phyloP scores from a whole-genome alignment of 2,888 invertebrate genomes.

The Agrilus biguttatus region DNA sequence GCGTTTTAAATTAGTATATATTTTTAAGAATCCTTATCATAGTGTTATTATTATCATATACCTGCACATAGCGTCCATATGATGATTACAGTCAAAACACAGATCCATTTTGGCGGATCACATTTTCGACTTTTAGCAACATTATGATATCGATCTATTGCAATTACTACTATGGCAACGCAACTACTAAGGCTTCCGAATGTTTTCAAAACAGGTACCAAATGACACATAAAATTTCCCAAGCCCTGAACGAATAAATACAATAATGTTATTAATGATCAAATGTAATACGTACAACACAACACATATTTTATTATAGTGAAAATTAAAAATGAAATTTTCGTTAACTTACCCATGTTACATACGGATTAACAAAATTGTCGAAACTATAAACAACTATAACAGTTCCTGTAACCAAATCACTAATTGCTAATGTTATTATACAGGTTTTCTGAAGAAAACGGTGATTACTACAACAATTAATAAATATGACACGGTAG shows the following conservation, averaged over 20 bases:
- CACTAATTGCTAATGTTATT: slow-evolving; percentile 36
- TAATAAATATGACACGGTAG: not conserved
- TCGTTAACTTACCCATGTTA: slow-evolving; percentile 25
- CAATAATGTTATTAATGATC: too few species aligned
- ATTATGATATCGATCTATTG: slow-evolving; percentile 39
- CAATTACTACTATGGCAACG: slow-evolving; percentile 37
- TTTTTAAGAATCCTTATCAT: too few species aligned
- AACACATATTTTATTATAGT: not conserved
- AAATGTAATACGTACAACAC: too few species aligned
- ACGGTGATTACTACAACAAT: slow-evolving; percentile 30
- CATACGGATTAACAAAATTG: slow-evolving; percentile 20
- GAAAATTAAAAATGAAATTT: not conserved
- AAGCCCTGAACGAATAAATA: slow-evolving; percentile 25
- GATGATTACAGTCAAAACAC: slow-evolving; percentile 20
- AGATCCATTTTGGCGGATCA: slow-evolving; percentile 30
- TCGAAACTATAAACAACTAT: slow-evolving; percentile 21
- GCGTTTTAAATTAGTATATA: too few species aligned
- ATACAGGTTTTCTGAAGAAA: slow-evolving; percentile 37
- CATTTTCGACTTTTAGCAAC: slow-evolving; percentile 31
- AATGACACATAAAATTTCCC: slow-evolving; percentile 33
- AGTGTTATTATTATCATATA: slow-evolving; percentile 9
- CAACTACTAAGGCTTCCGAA: slow-evolving; percentile 37
- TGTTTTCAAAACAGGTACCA: slow-evolving; percentile 36
- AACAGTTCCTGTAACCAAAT: slow-evolving; percentile 27
- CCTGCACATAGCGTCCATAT: slow-evolving; percentile 31